phyloP scores from a whole-genome alignment of 2,113 vertebrate genomes.

The Pangasianodon gigas region DNA sequence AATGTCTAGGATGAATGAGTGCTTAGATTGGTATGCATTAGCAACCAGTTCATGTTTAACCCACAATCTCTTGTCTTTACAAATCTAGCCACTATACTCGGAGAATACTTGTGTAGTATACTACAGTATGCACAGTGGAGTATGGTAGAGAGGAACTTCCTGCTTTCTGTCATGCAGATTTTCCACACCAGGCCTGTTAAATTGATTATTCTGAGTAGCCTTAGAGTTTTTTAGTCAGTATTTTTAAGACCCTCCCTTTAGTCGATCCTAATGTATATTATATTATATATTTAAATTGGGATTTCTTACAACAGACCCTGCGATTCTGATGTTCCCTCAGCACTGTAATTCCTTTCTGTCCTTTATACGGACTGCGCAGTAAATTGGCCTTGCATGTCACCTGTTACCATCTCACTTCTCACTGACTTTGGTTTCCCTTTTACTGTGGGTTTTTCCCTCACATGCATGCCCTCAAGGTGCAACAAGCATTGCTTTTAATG shows the following conservation, averaged over 20 bases:
- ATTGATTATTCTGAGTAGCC: neutral
- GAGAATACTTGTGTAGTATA: neutral
- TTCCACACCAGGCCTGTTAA: neutral
- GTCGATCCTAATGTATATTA: neutral
- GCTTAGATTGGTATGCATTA: neutral
- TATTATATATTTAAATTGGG: neutral
- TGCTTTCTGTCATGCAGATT: too few species aligned
- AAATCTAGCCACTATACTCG: neutral
- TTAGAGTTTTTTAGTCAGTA: too few species aligned
- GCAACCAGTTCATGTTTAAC: neutral
- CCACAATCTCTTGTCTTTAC: neutral
- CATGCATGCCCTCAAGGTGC: constrained; percentile 24
- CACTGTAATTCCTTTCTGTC: neutral
- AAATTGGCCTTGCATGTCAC: constrained; percentile 41
- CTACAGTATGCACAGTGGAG: neutral
- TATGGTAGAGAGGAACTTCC: neutral
- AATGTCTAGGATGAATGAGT: neutral
- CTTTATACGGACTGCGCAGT: neutral
- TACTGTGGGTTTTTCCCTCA: constrained; percentile 18
- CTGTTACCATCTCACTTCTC: constrained; percentile 25
- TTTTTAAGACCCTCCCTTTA: neutral
- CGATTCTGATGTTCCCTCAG: constrained; percentile 8
- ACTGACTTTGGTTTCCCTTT: constrained; percentile 33
- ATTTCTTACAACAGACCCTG: neutral
- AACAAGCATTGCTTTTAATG: constrained; percentile 23